Evolutionary conservation across 64 coral and sea anemone genomes (phyloP).

Genomic region (Trachythela sp.): DNA sequence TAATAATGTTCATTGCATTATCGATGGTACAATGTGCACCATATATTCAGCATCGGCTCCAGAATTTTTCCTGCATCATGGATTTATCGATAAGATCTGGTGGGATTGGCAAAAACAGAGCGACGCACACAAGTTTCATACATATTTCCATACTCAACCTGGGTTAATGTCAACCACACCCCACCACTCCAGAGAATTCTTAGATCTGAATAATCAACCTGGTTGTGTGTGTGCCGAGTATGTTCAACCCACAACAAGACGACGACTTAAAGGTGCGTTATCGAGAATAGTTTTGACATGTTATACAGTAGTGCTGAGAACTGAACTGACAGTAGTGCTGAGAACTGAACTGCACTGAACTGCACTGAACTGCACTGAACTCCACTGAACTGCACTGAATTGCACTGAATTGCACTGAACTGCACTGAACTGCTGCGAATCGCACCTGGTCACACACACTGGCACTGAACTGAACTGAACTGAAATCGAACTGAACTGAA

Average conservation of each 20-base stretch:
- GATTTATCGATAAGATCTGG: constrained; percentile 35
- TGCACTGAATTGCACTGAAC: too few species aligned
- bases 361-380: too few species aligned
- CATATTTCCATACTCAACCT: not conserved
- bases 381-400: too few species aligned
- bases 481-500: too few species aligned
- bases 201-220: not conserved
- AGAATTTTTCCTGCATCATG: constrained; percentile 47
- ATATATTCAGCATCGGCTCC: constrained; percentile 32
- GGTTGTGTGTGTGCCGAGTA: not conserved
- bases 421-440: too few species aligned
- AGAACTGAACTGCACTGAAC: too few species aligned
- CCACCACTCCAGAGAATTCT: not conserved
- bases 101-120: not conserved
- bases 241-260: not conserved
- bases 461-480: too few species aligned
- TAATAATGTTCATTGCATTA: constrained; percentile 32
- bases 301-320: too few species aligned
- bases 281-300: not conserved
- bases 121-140: not conserved
- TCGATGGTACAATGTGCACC: constrained; percentile 38
- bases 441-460: too few species aligned
- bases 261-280: not conserved
- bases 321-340: too few species aligned
- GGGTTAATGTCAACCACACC: not conserved